These are phyloP conservation scores for Sebastes cheni DNA, from an alignment of 2,797 vertebrate genomes.

Conservation along the genomic window DNA sequence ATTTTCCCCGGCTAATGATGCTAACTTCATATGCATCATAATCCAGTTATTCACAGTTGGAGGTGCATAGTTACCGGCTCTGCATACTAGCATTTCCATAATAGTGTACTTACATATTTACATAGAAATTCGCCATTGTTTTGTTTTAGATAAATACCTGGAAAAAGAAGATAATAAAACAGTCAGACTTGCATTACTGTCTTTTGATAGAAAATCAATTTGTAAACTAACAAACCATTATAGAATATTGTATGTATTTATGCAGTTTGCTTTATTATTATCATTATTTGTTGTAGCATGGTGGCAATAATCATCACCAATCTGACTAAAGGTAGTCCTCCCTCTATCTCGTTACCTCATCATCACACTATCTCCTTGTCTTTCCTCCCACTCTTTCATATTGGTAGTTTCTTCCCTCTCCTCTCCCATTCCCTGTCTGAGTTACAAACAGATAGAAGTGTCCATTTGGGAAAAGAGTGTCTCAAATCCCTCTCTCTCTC, in stretches of 20 bases:
- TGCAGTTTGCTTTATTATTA: background rate
- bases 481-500: slow-evolving; percentile 26
- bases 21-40: slow-evolving; percentile 5
- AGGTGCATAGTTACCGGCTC: background rate
- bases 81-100: slow-evolving; percentile 3
- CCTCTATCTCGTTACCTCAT: background rate
- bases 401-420: background rate
- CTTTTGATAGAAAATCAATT: background rate
- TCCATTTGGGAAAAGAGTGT: slow-evolving; percentile 51
- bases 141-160: background rate
- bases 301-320: background rate
- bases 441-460: slow-evolving; percentile 40
- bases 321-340: background rate
- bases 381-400: background rate
- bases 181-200: background rate
- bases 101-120: background rate
- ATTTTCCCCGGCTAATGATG: slow-evolving; percentile 17
- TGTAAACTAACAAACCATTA: slow-evolving; percentile 1
- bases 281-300: background rate
- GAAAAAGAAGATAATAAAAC: background rate
- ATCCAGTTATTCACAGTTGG: slow-evolving; percentile 30
- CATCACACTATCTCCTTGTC: background rate
- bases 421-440: slow-evolving; percentile 4
- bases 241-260: background rate
- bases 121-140: background rate